A percentile compares a stretch with the other conserved stretches of the same genome.
Conservation (phyloP, 2,888 invertebrate species). For the Cheilosia impressa region DNA sequence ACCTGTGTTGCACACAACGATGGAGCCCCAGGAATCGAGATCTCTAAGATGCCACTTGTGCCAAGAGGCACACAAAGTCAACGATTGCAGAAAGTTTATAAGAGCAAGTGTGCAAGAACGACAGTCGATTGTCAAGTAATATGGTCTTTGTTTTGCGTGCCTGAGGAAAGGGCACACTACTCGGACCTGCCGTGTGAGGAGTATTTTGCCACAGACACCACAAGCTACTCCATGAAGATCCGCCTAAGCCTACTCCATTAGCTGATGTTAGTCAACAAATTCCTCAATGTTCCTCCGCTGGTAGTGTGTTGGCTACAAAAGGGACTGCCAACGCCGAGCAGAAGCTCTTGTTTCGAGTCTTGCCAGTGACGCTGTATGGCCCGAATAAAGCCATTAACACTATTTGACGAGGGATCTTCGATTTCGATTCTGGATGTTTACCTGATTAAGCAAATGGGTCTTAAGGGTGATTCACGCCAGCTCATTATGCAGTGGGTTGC, state of each 20-base stretch:
- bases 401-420: constrained; percentile 66
- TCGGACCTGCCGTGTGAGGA: constrained; percentile 4
- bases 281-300: neutral
- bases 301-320: neutral
- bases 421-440: constrained; percentile 48
- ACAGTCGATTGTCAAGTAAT: constrained; percentile 1
- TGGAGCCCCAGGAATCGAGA: no score
- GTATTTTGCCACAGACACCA: constrained; percentile 5
- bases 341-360: constrained; percentile 49
- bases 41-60: no score
- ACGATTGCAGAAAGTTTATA: constrained; percentile 7
- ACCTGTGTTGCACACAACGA: neutral
- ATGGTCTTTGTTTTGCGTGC: constrained; percentile 1
- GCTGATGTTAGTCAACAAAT: neutral
- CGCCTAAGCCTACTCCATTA: neutral
- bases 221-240: constrained; percentile 2
- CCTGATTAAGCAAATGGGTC: constrained; percentile 45
- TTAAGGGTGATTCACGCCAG: constrained; percentile 38
- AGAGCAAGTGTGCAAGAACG: neutral
- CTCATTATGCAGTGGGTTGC: constrained; percentile 63
- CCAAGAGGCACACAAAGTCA: neutral
- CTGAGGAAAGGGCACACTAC: neutral
- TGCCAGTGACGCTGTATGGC: constrained; percentile 58
- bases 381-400: constrained; percentile 26
- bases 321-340: neutral